These are phyloP conservation scores for Indicator maculatus DNA, from an alignment of 2,113 vertebrate species.

Conservation along the genomic window DNA sequence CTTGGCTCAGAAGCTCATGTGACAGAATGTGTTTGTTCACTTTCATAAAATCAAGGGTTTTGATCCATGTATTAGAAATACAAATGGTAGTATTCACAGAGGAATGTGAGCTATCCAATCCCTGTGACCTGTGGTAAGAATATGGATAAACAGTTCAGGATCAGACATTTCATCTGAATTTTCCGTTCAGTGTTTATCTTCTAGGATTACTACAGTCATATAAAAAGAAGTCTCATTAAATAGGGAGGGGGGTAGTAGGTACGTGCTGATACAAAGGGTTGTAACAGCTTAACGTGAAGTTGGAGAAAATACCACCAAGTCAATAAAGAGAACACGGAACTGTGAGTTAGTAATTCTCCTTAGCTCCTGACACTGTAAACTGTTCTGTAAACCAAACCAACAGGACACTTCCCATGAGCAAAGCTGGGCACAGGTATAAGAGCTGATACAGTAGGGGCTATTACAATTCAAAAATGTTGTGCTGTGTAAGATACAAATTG, in stretches of 20 bases:
- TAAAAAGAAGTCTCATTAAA: not conserved
- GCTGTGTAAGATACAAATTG: not conserved
- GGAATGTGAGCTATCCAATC: not conserved
- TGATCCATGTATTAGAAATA: not conserved
- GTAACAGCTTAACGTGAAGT: not conserved
- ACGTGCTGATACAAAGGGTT: not conserved
- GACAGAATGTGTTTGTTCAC: not conserved
- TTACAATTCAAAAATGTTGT: not conserved
- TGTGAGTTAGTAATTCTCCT: not conserved
- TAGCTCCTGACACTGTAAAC: not conserved
- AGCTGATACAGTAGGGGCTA: accelerated
- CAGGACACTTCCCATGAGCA: accelerated
- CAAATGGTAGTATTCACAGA: not conserved
- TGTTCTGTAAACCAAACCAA: not conserved
- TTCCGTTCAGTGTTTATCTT: not conserved
- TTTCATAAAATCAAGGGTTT: not conserved
- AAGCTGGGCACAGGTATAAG: not conserved
- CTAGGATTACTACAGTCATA: not conserved
- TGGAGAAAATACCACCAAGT: not conserved
- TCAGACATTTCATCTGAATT: not conserved
- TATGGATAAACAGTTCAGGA: not conserved
- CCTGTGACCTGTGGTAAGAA: not conserved
- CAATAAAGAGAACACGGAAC: not conserved
- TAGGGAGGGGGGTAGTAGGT: not conserved
- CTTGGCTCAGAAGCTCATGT: not conserved